Conservation (phyloP, 1,140 invertebrate genomes). For the Drosophila repletoides region DNA sequence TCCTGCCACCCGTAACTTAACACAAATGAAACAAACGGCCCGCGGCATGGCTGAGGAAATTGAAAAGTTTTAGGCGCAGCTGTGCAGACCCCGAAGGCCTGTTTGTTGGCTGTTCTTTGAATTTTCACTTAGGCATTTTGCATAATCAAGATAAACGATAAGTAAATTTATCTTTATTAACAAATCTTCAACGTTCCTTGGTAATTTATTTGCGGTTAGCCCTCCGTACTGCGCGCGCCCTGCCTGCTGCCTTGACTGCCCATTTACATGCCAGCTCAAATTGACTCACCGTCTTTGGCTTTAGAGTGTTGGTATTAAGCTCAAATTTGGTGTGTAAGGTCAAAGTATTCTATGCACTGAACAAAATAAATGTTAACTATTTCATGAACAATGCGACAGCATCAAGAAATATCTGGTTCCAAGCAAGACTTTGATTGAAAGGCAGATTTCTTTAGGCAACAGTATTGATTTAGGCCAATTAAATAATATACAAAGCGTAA, state of each 20-base stretch:
- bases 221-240: too few relatives aligned
- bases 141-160: constrained; percentile 80
- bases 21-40: constrained; percentile 32
- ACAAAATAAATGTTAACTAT: too few relatives aligned
- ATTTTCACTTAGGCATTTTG: constrained; percentile 79
- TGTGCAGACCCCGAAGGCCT: constrained; percentile 26
- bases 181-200: constrained; percentile 73
- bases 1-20: constrained; percentile 3
- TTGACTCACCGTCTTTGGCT: constrained; percentile 46
- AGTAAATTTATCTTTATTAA: constrained; percentile 81
- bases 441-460: too few relatives aligned
- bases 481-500: too few relatives aligned
- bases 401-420: too few relatives aligned
- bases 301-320: neutral
- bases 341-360: constrained; percentile 1
- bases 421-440: too few relatives aligned
- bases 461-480: too few relatives aligned
- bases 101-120: constrained; percentile 50
- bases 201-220: constrained; percentile 71
- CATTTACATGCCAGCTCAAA: constrained; percentile 46
- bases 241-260: constrained; percentile 39
- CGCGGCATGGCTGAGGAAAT: constrained; percentile 50
- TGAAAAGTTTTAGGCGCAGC: constrained; percentile 70
- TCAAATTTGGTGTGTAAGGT: constrained; percentile 6
- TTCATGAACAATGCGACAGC: too few relatives aligned